These are phyloP conservation scores for Acanthisitta chloris DNA, from an alignment of 2,113 vertebrate species.

Conservation along the genomic window DNA sequence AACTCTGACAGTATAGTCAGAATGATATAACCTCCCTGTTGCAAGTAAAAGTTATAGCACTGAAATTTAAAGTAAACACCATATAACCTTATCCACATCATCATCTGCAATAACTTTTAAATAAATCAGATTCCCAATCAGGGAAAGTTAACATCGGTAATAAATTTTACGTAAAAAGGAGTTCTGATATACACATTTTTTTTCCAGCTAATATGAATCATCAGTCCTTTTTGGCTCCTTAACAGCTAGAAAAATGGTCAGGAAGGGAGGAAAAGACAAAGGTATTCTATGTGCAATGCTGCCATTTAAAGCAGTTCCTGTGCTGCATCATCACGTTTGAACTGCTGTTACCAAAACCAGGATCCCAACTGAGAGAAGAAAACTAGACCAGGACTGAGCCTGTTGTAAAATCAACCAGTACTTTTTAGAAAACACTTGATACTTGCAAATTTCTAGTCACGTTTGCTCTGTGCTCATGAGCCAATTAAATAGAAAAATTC, in stretches of 20 bases:
- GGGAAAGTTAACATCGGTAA: neutral
- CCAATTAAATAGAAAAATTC: neutral
- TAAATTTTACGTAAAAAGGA: neutral
- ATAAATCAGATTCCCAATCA: neutral
- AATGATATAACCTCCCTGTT: neutral
- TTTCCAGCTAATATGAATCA: neutral
- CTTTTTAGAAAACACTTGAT: neutral
- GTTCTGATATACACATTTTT: neutral
- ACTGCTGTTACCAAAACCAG: neutral
- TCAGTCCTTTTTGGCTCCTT: neutral
- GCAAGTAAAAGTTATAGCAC: neutral
- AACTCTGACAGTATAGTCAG: neutral
- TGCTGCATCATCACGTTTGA: neutral
- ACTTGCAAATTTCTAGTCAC: neutral
- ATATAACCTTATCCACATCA: neutral
- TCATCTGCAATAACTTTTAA: neutral
- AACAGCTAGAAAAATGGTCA: neutral
- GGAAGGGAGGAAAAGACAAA: neutral
- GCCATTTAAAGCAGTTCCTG: neutral
- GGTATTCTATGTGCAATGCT: neutral
- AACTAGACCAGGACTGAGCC: neutral
- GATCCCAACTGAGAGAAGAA: neutral
- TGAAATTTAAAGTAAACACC: neutral
- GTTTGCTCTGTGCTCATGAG: neutral
- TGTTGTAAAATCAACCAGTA: neutral